These are phyloP conservation scores for Strix aluco DNA, from an alignment of 2,113 vertebrate species.

Conservation along the genomic window DNA sequence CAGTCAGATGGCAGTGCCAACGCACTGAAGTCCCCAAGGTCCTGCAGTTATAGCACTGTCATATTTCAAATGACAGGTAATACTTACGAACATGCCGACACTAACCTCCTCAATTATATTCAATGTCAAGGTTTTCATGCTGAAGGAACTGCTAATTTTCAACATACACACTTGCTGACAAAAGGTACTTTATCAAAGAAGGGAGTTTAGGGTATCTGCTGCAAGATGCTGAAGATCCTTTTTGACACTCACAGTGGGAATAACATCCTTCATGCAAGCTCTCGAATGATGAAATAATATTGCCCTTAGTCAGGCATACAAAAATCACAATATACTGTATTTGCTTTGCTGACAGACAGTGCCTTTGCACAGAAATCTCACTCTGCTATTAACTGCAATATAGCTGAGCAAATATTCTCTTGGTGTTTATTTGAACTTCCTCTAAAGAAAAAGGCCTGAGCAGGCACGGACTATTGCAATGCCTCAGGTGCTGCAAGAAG, in stretches of 20 bases:
- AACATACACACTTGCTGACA: slow-evolving; percentile 57
- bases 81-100: slow-evolving; percentile 62
- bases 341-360: slow-evolving; percentile 1
- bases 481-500: neutral
- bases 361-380: neutral
- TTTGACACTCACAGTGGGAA: neutral
- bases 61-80: slow-evolving; percentile 83
- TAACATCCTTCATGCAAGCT: neutral
- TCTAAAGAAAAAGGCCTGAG: neutral
- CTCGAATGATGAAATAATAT: neutral
- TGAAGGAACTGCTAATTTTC: slow-evolving; percentile 73
- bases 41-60: slow-evolving; percentile 72
- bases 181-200: slow-evolving; percentile 61
- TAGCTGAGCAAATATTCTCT: neutral
- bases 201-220: slow-evolving; percentile 20
- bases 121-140: slow-evolving; percentile 76
- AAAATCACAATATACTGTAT: neutral
- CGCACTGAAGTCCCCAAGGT: slow-evolving; percentile 71
- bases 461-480: neutral
- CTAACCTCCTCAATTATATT: slow-evolving; percentile 79
- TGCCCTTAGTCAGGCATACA: neutral
- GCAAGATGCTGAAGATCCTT: slow-evolving; percentile 9
- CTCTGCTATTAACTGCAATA: neutral
- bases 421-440: neutral
- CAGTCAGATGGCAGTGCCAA: slow-evolving; percentile 75